A percentile compares a stretch with the other conserved stretches of the same genome.
phyloP scores from a whole-genome alignment of 2,113 vertebrate species.

The Halcyon senegalensis region DNA sequence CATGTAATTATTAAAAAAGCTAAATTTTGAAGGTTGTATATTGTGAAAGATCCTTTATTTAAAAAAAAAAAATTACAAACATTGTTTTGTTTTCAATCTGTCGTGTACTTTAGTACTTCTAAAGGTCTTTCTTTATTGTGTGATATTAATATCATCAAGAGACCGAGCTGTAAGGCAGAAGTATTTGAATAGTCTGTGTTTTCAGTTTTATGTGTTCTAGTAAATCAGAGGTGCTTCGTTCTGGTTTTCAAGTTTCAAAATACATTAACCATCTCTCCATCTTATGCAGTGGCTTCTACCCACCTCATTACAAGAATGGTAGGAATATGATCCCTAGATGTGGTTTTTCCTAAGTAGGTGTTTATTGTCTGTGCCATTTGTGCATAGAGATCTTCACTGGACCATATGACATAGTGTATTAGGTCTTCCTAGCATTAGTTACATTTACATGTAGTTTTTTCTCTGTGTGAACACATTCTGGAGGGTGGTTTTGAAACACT shows the following conservation, averaged over 20 bases:
- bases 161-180: neutral
- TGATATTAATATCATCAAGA: neutral
- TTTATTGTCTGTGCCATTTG: conserved; percentile 57
- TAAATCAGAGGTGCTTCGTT: conserved; percentile 1
- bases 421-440: neutral
- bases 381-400: neutral
- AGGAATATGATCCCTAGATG: conserved; percentile 57
- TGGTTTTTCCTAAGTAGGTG: conserved; percentile 68
- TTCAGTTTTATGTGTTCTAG: conserved; percentile 26
- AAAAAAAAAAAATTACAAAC: neutral
- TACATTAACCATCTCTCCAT: neutral
- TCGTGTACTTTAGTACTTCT: neutral
- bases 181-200: neutral
- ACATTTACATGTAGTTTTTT: neutral
- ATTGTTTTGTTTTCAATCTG: neutral
- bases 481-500: neutral
- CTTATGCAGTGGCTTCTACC: conserved; percentile 10
- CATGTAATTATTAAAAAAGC: fast-evolving
- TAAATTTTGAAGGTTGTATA: neutral
- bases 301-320: conserved; percentile 38
- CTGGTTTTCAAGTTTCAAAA: conserved; percentile 48
- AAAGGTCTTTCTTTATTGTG: neutral
- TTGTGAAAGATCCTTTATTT: neutral
- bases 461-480: neutral
- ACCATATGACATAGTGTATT: neutral